These are phyloP conservation scores for Drosophila cognata DNA, from an alignment of 2,888 invertebrate genomes.

Conservation along the genomic window DNA sequence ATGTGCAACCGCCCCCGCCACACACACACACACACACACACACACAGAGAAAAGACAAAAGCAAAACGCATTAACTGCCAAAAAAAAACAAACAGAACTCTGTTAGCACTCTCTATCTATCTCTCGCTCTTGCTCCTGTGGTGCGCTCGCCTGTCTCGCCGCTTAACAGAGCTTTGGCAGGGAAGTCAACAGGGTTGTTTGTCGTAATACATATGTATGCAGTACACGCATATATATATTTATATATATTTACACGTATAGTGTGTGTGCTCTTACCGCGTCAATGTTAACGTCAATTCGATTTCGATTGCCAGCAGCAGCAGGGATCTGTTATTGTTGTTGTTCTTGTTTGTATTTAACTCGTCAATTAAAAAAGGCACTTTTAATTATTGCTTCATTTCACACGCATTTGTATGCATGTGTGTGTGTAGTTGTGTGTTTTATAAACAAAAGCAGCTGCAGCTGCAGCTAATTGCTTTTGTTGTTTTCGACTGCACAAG, in stretches of 20 bases:
- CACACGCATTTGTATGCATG: conserved; percentile 24
- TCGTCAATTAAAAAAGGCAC: conserved; percentile 76
- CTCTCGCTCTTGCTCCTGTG: not conserved
- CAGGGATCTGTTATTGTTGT: conserved; percentile 25
- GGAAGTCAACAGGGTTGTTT: conserved; percentile 50
- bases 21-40: conserved; percentile 3
- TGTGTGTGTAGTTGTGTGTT: conserved; percentile 29
- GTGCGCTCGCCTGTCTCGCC: conserved; percentile 7
- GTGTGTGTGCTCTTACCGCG: conserved; percentile 61
- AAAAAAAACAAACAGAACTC: conserved; percentile 57
- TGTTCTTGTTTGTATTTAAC: conserved; percentile 42
- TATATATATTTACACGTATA: conserved; percentile 5
- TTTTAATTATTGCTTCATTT: conserved; percentile 76
- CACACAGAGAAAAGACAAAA: conserved; percentile 51
- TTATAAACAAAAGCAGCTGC: conserved; percentile 60
- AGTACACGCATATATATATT: conserved; percentile 19
- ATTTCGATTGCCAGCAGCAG: conserved; percentile 64
- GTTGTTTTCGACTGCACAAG: conserved; percentile 40
- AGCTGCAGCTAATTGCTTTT: conserved; percentile 49
- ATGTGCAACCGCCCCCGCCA: conserved; percentile 39
- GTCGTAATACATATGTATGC: conserved; percentile 10
- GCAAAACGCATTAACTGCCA: conserved; percentile 76
- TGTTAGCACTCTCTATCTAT: not conserved
- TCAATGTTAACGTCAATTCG: conserved; percentile 73
- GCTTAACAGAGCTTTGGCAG: conserved; percentile 40